phyloP scores from a whole-genome alignment of 2,888 invertebrate genomes.

The Clostera curtula region DNA sequence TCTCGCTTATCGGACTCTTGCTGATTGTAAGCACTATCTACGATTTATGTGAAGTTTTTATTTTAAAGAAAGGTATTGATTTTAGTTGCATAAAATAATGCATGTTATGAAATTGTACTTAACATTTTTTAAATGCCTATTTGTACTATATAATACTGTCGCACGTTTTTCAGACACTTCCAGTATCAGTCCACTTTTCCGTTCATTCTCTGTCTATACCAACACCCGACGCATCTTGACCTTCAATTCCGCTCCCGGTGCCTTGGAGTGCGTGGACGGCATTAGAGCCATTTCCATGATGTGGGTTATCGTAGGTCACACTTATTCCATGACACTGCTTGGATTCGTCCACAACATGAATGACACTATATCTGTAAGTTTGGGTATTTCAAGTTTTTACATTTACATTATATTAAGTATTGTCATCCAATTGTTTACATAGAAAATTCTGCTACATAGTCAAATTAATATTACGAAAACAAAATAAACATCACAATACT shows the following conservation, averaged over 20 bases:
- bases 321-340: slow-evolving; percentile 32
- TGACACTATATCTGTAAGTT: slow-evolving; percentile 28
- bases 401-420: no score
- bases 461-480: no score
- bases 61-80: slow-evolving; percentile 30
- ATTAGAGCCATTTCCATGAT: slow-evolving; percentile 58
- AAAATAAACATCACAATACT: no score
- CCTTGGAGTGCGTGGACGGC: slow-evolving; percentile 58
- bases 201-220: slow-evolving; percentile 50
- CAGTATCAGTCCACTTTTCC: slow-evolving; percentile 20
- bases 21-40: slow-evolving; percentile 34
- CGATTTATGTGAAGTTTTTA: slow-evolving; percentile 31
- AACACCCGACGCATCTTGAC: slow-evolving; percentile 50
- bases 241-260: slow-evolving; percentile 33
- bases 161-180: slow-evolving; percentile 18
- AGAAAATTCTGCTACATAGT: no score
- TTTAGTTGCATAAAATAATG: not conserved
- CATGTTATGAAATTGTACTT: no score
- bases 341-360: slow-evolving; percentile 31
- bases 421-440: no score
- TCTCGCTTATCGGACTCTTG: slow-evolving; percentile 30
- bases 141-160: not conserved
- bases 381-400: no score
- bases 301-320: slow-evolving; percentile 63
- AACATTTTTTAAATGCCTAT: no score